phyloP scores from a whole-genome alignment of 2,113 vertebrate genomes.

The Pseudopipra pipra region DNA sequence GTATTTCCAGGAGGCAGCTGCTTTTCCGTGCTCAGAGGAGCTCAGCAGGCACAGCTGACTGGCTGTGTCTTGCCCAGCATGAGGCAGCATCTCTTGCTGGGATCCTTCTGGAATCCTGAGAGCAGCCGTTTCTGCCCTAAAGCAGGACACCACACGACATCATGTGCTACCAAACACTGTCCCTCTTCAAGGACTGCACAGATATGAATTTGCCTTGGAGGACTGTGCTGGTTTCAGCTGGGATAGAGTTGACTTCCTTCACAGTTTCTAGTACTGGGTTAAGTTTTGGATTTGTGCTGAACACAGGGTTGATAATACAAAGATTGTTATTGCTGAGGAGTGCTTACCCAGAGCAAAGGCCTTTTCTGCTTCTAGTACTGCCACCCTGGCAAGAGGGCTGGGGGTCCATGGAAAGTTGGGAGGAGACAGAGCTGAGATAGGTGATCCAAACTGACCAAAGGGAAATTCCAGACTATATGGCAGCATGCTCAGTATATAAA shows the following conservation, averaged over 20 bases:
- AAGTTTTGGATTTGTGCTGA: neutral
- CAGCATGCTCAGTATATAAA: neutral
- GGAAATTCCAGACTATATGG: neutral
- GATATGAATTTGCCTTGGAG: neutral
- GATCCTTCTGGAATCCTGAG: neutral
- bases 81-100: neutral
- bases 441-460: neutral
- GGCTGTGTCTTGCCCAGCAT: accelerated
- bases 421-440: neutral
- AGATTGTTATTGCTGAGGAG: neutral
- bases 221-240: neutral
- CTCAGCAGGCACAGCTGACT: neutral
- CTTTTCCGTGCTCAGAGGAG: neutral
- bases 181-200: neutral
- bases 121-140: neutral
- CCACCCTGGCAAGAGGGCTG: neutral
- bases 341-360: neutral
- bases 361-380: neutral
- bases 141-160: neutral
- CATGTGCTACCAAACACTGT: neutral
- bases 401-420: neutral
- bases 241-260: neutral
- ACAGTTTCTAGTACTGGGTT: neutral
- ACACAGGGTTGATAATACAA: neutral
- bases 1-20: neutral